Evolutionary conservation across 2,888 invertebrate species (phyloP).

Genomic region (Meghimatium bilineatum): DNA sequence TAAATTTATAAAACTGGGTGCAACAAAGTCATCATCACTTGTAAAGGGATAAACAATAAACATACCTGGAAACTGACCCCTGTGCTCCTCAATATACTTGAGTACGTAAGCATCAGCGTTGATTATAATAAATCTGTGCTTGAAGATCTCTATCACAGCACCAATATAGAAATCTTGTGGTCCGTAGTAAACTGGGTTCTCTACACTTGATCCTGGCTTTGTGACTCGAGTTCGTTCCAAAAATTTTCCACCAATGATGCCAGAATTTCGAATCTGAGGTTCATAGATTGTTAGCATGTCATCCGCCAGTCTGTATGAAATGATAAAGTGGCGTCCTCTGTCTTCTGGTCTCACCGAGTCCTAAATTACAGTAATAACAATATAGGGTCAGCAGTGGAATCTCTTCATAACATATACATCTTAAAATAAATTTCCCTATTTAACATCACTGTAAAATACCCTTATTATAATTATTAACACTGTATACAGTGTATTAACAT

Average conservation of each 20-base stretch:
- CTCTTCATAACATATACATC: no score
- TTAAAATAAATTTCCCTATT: no score
- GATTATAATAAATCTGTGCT: conserved; percentile 86
- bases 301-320: conserved; percentile 86
- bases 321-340: conserved; percentile 84
- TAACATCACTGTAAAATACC: no score
- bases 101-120: conserved; percentile 92
- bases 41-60: no score
- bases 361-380: conserved; percentile 65
- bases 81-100: conserved; percentile 80
- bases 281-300: conserved; percentile 87
- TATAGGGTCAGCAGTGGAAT: no score
- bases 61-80: conserved; percentile 74
- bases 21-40: no score
- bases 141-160: conserved; percentile 84
- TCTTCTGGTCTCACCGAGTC: conserved; percentile 89
- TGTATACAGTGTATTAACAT: no score
- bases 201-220: conserved; percentile 82
- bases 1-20: no score
- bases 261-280: conserved; percentile 79
- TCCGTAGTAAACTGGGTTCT: conserved; percentile 86
- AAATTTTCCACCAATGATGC: conserved; percentile 87
- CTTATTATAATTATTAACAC: no score
- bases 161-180: conserved; percentile 89
- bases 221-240: conserved; percentile 83